These are phyloP conservation scores for Halcyon malimbica DNA, from an alignment of 2,113 vertebrate species.

Conservation along the genomic window DNA sequence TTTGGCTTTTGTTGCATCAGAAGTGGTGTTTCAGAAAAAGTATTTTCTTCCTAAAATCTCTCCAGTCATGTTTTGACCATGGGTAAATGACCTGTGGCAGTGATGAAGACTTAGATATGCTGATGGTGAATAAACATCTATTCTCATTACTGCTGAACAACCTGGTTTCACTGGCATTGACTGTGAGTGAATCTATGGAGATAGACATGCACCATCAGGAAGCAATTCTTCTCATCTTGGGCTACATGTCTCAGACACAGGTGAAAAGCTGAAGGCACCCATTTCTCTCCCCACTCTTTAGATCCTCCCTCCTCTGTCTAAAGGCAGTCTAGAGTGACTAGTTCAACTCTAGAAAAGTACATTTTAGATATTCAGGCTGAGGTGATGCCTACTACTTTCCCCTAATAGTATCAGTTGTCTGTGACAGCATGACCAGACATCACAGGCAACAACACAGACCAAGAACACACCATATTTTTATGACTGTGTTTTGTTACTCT, in stretches of 20 bases:
- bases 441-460: background rate
- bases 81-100: background rate
- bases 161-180: background rate
- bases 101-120: background rate
- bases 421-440: background rate
- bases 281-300: background rate
- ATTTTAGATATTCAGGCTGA: background rate
- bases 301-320: background rate
- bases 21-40: background rate
- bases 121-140: background rate
- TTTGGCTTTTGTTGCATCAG: background rate
- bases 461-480: background rate
- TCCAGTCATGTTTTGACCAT: background rate
- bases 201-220: background rate
- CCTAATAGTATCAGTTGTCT: background rate
- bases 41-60: background rate
- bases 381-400: background rate
- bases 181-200: background rate
- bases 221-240: background rate
- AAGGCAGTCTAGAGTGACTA: background rate
- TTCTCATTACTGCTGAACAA: background rate
- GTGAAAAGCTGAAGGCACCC: background rate
- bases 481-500: background rate
- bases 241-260: background rate
- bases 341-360: background rate